Percentiles rank a stretch among this genome's conserved stretches.
Conservation (phyloP, 2,888 invertebrate species). For the Melinopterus prodromus region DNA sequence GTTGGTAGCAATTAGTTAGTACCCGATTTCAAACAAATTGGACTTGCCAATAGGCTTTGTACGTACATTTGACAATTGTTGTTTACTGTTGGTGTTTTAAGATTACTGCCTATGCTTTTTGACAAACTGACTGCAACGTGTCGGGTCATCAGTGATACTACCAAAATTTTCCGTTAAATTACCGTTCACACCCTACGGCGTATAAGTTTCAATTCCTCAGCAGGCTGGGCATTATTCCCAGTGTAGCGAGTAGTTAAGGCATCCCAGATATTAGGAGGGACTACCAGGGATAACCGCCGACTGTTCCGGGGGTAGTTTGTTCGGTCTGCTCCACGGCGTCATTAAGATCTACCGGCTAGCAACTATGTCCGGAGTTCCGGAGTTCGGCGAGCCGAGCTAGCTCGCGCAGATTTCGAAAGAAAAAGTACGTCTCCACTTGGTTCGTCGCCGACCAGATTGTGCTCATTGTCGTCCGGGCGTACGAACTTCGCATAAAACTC, state of each 20-base stretch:
- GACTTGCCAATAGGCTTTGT: too few relatives aligned
- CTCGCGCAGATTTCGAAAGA: conserved; percentile 18
- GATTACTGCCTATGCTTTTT: too few relatives aligned
- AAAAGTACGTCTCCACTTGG: conserved; percentile 17
- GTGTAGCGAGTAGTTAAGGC: conserved; percentile 43
- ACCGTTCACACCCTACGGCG: neutral
- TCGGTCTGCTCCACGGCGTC: conserved; percentile 43
- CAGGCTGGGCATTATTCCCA: neutral
- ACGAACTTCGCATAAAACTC: conserved; percentile 7
- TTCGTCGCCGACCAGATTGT: conserved; percentile 6
- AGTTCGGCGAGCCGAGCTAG: conserved; percentile 7
- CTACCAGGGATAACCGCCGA: conserved; percentile 41
- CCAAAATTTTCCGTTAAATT: neutral
- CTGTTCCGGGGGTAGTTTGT: conserved; percentile 45
- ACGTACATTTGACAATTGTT: too few relatives aligned
- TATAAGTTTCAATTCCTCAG: neutral
- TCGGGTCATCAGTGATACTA: neutral
- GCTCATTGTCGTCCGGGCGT: conserved; percentile 16
- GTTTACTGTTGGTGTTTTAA: too few relatives aligned
- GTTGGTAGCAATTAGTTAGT: too few relatives aligned
- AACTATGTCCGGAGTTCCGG: conserved; percentile 4
- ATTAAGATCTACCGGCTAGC: conserved; percentile 40
- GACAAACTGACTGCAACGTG: neutral
- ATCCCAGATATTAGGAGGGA: conserved; percentile 43
- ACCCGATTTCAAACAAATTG: too few relatives aligned